Evolutionary conservation across 2,797 vertebrate genomes (phyloP), one percentile per base, ranked within the genome.

Genomic region (Ispidina lecontei): DNA sequence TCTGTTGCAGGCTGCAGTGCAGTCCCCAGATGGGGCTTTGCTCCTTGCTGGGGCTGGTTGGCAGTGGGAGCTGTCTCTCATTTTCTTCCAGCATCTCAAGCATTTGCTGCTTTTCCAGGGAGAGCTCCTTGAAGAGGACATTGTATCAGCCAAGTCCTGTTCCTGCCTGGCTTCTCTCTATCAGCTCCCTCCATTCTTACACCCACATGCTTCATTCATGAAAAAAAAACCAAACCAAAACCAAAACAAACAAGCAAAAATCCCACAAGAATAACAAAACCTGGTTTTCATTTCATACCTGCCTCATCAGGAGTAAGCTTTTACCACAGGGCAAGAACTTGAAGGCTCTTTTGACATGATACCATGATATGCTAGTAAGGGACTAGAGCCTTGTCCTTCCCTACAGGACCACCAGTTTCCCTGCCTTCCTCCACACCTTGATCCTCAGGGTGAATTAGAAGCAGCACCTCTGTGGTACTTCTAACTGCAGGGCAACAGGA

Each of bases 101-200:
- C 41, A 98, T 99, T 90, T 98, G 98, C 94, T 98, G 98, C 94
- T 99, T 99, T 97, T 99, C 99, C 94, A 98, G 89, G 21, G 98
- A 99, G 49, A 99, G 98, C 68, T 99, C 98, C 99, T 99, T 95
- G 52, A 54, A 73, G 22, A 39, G 31, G 55, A 28, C 31, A 67
- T 31, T 47, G 23, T 60, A 71, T 67, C 54, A 72, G 39, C 28
- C 39, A 90, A 80, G 37, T 29, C 33, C 47, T 43, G 8, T 35
- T 86, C 17, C 44, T 84, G 20, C 23, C 68, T 84, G n/a, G 25
- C 10, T 75, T 17, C 64, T 91, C 29, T 21, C 63, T 31, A 3
- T 10, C 43, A 41, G 80, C 26, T 44, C 26, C 20, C 49, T 86
- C 58, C 16, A 23, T 55, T 52, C 23, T n/a, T 73, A 69, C 12